phyloP scores from a whole-genome alignment of 2,797 vertebrate species.

The Arnoldichthys spilopterus region DNA sequence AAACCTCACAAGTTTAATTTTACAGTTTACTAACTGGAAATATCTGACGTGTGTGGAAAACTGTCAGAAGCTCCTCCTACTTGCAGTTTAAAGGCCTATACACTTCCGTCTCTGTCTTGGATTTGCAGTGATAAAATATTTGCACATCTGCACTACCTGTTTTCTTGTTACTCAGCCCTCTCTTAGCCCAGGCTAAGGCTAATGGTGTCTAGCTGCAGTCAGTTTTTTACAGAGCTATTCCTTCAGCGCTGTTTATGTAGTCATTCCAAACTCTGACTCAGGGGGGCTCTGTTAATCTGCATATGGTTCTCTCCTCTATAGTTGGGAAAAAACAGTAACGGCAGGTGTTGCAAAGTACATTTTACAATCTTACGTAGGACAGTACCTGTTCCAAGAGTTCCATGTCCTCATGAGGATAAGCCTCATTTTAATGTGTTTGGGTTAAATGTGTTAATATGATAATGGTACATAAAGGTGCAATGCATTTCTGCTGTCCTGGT shows the following conservation, averaged over 20 bases:
- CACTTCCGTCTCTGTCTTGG: too few species aligned
- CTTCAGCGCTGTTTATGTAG: background rate
- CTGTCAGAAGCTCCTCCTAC: too few species aligned
- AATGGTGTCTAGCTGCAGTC: too few species aligned
- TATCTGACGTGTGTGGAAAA: too few species aligned
- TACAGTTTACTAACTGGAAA: too few species aligned
- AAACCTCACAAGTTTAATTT: too few species aligned
- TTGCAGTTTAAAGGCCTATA: too few species aligned
- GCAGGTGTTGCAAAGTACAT: slow-evolving; percentile 1
- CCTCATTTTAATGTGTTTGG: background rate
- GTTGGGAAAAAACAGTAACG: background rate
- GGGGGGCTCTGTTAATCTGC: slow-evolving; percentile 2
- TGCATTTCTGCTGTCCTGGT: background rate
- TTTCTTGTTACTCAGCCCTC: too few species aligned
- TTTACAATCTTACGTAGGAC: too few species aligned
- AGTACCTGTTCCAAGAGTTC: background rate
- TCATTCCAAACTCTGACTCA: slow-evolving; percentile 9
- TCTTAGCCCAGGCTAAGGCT: too few species aligned
- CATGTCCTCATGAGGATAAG: background rate
- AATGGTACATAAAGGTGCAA: background rate
- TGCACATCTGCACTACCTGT: too few species aligned
- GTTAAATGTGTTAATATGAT: background rate
- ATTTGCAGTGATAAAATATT: too few species aligned
- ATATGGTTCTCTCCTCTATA: background rate
- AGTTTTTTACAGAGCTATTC: background rate